Evolutionary conservation across 2,888 invertebrate species (phyloP).

Genomic region (Marasmarcha lunaedactyla): DNA sequence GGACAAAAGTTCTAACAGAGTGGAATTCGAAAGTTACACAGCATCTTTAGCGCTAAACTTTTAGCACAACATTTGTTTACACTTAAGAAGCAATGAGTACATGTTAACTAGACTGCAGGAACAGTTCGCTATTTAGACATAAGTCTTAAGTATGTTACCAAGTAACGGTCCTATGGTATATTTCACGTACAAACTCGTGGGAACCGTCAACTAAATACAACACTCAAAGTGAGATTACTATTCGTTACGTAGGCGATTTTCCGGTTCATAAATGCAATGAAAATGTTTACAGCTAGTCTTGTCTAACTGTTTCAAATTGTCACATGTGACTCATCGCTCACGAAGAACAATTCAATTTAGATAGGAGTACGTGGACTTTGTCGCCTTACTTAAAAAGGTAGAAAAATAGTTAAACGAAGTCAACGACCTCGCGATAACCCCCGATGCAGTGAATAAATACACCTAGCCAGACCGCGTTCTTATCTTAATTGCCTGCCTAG

Average conservation of each 20-base stretch:
- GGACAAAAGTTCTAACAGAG: neutral
- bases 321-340: too few species aligned
- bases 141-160: neutral
- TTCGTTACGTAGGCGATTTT: neutral
- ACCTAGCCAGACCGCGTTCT: conserved; percentile 12
- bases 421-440: conserved; percentile 3
- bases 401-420: conserved; percentile 1
- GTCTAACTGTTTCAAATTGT: neutral
- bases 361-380: neutral
- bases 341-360: too few species aligned
- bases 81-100: too few species aligned
- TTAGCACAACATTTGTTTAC: neutral
- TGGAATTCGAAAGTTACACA: neutral
- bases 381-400: neutral
- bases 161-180: neutral
- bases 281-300: neutral
- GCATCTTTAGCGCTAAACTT: neutral
- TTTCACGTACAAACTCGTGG: conserved; percentile 33
- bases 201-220: conserved; percentile 36
- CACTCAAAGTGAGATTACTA: too few species aligned
- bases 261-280: neutral
- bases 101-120: too few species aligned
- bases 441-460: neutral
- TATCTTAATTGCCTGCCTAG: conserved; percentile 11
- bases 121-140: too few species aligned